phyloP scores from a whole-genome alignment of 2,888 invertebrate species.

The Drosophila testacea region DNA sequence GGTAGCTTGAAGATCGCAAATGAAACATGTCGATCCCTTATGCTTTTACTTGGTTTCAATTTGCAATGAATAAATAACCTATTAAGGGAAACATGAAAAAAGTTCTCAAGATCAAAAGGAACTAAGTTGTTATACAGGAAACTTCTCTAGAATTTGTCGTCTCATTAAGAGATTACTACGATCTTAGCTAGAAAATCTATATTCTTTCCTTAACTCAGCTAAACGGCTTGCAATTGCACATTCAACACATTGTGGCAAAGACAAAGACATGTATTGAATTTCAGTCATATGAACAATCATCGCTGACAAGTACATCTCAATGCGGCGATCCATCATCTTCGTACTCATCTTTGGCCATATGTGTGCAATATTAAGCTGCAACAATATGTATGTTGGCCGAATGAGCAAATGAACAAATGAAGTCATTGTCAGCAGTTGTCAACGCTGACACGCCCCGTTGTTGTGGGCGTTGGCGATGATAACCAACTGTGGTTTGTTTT shows the following conservation, averaged over 20 bases:
- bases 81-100: background rate
- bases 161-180: slow-evolving; percentile 51
- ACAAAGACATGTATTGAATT: slow-evolving; percentile 52
- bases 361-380: slow-evolving; percentile 75
- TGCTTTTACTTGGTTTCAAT: slow-evolving; percentile 57
- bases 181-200: slow-evolving; percentile 66
- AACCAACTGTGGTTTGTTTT: slow-evolving; percentile 31
- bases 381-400: slow-evolving; percentile 25
- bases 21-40: slow-evolving; percentile 66
- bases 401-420: slow-evolving; percentile 63
- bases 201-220: slow-evolving; percentile 20
- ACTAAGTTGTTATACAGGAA: background rate
- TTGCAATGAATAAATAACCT: slow-evolving; percentile 35
- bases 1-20: slow-evolving; percentile 55
- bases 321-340: slow-evolving; percentile 46
- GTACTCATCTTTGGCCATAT: slow-evolving; percentile 56
- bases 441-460: slow-evolving; percentile 65
- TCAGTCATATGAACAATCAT: slow-evolving; percentile 53
- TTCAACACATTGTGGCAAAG: slow-evolving; percentile 69
- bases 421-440: slow-evolving; percentile 79
- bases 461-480: slow-evolving; percentile 35
- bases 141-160: slow-evolving; percentile 1
- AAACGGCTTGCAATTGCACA: slow-evolving; percentile 61
- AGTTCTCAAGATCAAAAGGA: slow-evolving; percentile 7
- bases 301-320: slow-evolving; percentile 55